These are phyloP conservation scores for Alectoris magna DNA, from an alignment of 2,797 vertebrate species.

Conservation along the genomic window DNA sequence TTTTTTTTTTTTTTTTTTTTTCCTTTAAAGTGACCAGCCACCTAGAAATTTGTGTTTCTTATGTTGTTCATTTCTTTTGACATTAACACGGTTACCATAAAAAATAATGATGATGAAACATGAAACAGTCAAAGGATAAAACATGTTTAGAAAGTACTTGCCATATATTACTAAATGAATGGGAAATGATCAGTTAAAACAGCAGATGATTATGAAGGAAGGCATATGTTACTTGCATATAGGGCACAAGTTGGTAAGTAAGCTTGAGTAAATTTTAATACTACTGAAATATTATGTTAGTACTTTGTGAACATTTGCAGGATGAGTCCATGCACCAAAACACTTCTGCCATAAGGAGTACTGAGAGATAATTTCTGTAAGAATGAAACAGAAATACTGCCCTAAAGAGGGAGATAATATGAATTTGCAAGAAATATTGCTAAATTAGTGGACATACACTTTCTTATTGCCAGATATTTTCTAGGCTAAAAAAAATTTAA, in stretches of 20 bases:
- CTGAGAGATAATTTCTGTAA: slow-evolving; percentile 4
- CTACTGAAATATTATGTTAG: slow-evolving; percentile 66
- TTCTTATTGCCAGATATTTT: slow-evolving; percentile 19
- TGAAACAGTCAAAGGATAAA: slow-evolving; percentile 69
- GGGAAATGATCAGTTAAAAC: slow-evolving; percentile 74
- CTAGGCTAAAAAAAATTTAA: slow-evolving; percentile 48
- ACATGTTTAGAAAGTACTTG: slow-evolving; percentile 61
- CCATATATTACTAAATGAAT: slow-evolving; percentile 77
- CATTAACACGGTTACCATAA: slow-evolving; percentile 37
- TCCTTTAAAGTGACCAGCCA: background rate
- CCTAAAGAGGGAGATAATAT: background rate
- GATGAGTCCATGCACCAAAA: slow-evolving; percentile 50
- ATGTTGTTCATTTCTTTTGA: slow-evolving; percentile 40
- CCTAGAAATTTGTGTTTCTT: background rate
- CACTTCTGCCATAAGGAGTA: slow-evolving; percentile 40
- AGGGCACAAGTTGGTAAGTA: slow-evolving; percentile 70
- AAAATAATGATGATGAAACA: slow-evolving; percentile 67
- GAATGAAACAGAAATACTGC: background rate
- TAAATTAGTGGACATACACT: slow-evolving; percentile 29
- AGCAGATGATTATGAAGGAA: slow-evolving; percentile 73
- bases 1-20: background rate
- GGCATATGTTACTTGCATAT: slow-evolving; percentile 80
- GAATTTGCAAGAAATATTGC: background rate
- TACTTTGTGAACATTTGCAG: slow-evolving; percentile 47
- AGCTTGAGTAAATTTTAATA: slow-evolving; percentile 66